Percentiles rank a stretch among this genome's conserved stretches.
Evolutionary conservation across 2,797 vertebrate genomes (phyloP).

Genomic region (Novumbra hubbsi): DNA sequence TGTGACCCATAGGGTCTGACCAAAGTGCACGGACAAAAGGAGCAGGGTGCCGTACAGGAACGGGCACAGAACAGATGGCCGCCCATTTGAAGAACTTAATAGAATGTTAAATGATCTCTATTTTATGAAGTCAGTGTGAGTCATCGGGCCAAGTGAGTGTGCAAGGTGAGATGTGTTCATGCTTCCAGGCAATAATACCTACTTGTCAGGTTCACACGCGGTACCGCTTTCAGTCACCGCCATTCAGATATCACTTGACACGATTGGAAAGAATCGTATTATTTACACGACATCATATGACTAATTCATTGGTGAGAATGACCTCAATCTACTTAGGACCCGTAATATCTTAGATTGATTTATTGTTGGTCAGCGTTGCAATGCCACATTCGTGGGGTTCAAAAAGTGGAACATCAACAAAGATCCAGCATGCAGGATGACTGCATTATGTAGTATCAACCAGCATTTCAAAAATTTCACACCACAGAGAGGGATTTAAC

Average conservation of each 20-base stretch:
- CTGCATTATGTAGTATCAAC: not conserved
- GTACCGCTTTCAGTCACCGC: slow-evolving; percentile 6
- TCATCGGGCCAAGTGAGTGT: not conserved
- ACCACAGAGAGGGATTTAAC: not conserved
- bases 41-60: not conserved
- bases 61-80: not conserved
- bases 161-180: not conserved
- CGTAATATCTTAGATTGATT: not conserved
- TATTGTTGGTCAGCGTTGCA: not conserved
- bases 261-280: not conserved
- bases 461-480: not conserved
- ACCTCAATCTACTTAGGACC: not conserved
- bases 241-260: not conserved
- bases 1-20: not conserved
- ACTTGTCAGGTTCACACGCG: not conserved
- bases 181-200: not conserved
- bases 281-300: not conserved
- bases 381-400: not conserved
- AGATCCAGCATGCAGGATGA: not conserved
- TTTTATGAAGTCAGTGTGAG: slow-evolving; percentile 8
- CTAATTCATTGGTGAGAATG: not conserved
- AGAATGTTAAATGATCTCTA: slow-evolving; percentile 5
- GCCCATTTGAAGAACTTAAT: slow-evolving; percentile 18
- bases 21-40: not conserved
- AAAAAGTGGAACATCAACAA: not conserved